phyloP scores from a whole-genome alignment of 2,113 vertebrate species.

The Pterocles burchelli region DNA sequence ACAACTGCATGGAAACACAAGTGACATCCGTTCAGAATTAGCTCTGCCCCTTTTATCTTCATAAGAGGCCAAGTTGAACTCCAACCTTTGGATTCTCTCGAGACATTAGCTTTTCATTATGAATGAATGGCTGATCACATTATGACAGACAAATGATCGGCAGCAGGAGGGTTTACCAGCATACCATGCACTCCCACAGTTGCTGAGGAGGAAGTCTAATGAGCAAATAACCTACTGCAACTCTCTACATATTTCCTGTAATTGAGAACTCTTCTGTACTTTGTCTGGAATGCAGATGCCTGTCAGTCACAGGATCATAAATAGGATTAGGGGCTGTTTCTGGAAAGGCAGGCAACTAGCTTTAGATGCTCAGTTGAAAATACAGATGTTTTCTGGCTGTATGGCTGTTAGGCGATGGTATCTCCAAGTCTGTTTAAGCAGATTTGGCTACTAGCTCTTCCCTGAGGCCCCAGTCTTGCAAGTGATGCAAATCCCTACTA shows the following conservation, averaged over 20 bases:
- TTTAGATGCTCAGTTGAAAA: slow-evolving; percentile 31
- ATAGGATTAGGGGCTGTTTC: slow-evolving; percentile 59
- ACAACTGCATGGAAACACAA: background rate
- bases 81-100: slow-evolving; percentile 18
- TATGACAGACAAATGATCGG: slow-evolving; percentile 34
- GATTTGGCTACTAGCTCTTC: background rate
- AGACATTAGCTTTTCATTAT: slow-evolving; percentile 43
- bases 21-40: slow-evolving; percentile 64
- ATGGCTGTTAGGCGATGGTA: background rate
- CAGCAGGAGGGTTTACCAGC: slow-evolving; percentile 39
- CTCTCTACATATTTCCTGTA: slow-evolving; percentile 70
- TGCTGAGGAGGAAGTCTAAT: slow-evolving; percentile 44
- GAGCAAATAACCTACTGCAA: slow-evolving; percentile 63
- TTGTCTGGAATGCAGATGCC: slow-evolving; percentile 65
- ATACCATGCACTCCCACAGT: slow-evolving; percentile 28
- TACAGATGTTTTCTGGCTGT: slow-evolving; percentile 54
- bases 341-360: slow-evolving; percentile 19
- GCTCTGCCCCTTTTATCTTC: slow-evolving; percentile 56
- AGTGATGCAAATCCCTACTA: background rate
- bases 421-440: background rate
- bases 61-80: slow-evolving; percentile 22
- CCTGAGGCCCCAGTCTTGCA: background rate
- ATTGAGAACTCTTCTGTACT: slow-evolving; percentile 64
- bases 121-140: slow-evolving; percentile 31
- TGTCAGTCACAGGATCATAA: slow-evolving; percentile 64